phyloP scores from a whole-genome alignment of 2,888 invertebrate species.

The Hemaris fuciformis region DNA sequence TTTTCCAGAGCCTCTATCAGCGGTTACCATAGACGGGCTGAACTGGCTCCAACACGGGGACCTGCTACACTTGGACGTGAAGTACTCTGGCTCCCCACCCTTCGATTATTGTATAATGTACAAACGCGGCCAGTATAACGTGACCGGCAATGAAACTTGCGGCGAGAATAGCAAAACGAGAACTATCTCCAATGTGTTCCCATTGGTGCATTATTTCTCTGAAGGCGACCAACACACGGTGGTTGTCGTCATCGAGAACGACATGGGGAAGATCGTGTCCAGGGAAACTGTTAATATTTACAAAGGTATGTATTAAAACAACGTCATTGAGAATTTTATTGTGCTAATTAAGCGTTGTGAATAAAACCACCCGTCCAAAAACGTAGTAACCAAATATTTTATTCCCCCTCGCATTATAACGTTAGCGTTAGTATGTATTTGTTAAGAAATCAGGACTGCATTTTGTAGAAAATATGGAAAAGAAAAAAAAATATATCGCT shows the following conservation, averaged over 20 bases:
- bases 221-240: slow-evolving; percentile 87
- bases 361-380: background rate
- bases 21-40: slow-evolving; percentile 86
- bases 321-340: background rate
- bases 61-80: slow-evolving; percentile 85
- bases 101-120: slow-evolving; percentile 87
- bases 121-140: slow-evolving; percentile 84
- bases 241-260: slow-evolving; percentile 89
- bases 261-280: slow-evolving; percentile 85
- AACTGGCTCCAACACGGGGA: slow-evolving; percentile 93
- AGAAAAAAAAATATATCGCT: no score
- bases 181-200: slow-evolving; percentile 82
- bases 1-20: slow-evolving; percentile 85
- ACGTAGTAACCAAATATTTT: background rate
- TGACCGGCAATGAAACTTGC: slow-evolving; percentile 91
- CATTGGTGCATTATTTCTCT: slow-evolving; percentile 85
- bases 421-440: no score
- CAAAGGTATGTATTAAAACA: slow-evolving; percentile 83
- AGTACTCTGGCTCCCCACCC: slow-evolving; percentile 88
- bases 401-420: no score
- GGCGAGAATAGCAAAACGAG: slow-evolving; percentile 40
- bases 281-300: slow-evolving; percentile 90
- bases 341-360: background rate
- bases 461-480: no score
- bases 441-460: no score